phyloP scores from a whole-genome alignment of 2,113 vertebrate genomes.

The Girardinichthys multiradiatus region DNA sequence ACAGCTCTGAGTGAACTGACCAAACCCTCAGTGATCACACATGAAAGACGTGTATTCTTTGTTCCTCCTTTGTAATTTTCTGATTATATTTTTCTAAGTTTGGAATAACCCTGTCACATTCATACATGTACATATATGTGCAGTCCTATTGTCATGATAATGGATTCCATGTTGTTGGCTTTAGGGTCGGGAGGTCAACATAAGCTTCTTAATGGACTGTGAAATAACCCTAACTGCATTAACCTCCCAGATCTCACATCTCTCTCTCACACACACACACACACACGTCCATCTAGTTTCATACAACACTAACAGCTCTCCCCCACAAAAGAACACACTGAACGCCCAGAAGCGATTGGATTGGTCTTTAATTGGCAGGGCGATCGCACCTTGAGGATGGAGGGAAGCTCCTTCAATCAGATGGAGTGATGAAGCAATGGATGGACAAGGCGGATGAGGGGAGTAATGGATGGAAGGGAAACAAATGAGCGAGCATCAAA shows the following conservation, averaged over 20 bases:
- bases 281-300: slow-evolving; percentile 77
- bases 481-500: slow-evolving; percentile 76
- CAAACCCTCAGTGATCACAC: slow-evolving; percentile 77
- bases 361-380: slow-evolving; percentile 86
- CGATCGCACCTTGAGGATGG: slow-evolving; percentile 77
- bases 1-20: slow-evolving; percentile 84
- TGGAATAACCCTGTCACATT: slow-evolving; percentile 86
- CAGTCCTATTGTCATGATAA: slow-evolving; percentile 97
- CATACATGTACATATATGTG: slow-evolving; percentile 22
- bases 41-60: slow-evolving; percentile 68
- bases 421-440: slow-evolving; percentile 74
- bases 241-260: slow-evolving; percentile 92
- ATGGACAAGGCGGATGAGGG: slow-evolving; percentile 70
- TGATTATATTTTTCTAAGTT: slow-evolving; percentile 82
- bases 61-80: background rate
- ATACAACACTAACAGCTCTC: slow-evolving; percentile 74
- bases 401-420: slow-evolving; percentile 76
- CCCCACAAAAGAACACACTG: slow-evolving; percentile 84
- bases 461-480: slow-evolving; percentile 58
- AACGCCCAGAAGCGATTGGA: slow-evolving; percentile 91
- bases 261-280: slow-evolving; percentile 31
- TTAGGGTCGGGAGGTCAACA: slow-evolving; percentile 94
- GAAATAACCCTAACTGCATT: slow-evolving; percentile 99
- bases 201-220: slow-evolving; percentile 99
- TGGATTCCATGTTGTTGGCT: slow-evolving; percentile 98